Evolutionary conservation across 2,888 invertebrate genomes (phyloP), one percentile per base, ranked within the genome.

Genomic region (Noctua janthe): DNA sequence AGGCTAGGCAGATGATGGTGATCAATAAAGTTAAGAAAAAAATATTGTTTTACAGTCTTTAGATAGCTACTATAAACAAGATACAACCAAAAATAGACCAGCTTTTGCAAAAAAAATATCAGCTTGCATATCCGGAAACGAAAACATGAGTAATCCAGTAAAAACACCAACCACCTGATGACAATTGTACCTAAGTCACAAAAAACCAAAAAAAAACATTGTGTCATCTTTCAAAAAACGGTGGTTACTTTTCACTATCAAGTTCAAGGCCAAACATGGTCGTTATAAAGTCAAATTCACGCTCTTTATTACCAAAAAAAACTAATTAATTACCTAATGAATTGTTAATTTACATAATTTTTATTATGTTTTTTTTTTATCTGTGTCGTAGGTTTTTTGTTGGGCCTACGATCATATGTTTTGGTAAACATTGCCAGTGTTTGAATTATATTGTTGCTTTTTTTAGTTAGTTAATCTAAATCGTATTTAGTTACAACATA

Each of bases 331-430:
- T 71, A 76, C 67, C 56, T 56, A 82, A 81, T 76, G 35, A 82
- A 83, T 82, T 69, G 62, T 71, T 56, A 64, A 88, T 90, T 89
- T 85, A 85, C 91, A 89, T 90, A 88, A 83, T 29, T 29, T 29
- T 29, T 78, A 75, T 85, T 89, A 88, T 85, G 72, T 76, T 47
- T 6, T 67, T 83, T 80, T 83, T 86, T 83, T 78, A 73, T 78
- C 62, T 80, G 49, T 76, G 49, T 72, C 35, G 78, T 81, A 23
- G 67, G 71, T 84, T 83, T 88, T 88, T 82, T 89, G 82, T 81
- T 76, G 77, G 49, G 81, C 75, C 85, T 71, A 84, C 82, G 67
- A 74, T 71, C 72, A 82, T 80, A 74, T 87, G 77, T 86, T 82
- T 64, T 79, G 23, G 74, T 86, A 88, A 82, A 88, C 76, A 86